Base-by-base conservation (phyloP, 35 echinoderm and acorn worm genomes). In the Apostichopus californicus region DNA sequence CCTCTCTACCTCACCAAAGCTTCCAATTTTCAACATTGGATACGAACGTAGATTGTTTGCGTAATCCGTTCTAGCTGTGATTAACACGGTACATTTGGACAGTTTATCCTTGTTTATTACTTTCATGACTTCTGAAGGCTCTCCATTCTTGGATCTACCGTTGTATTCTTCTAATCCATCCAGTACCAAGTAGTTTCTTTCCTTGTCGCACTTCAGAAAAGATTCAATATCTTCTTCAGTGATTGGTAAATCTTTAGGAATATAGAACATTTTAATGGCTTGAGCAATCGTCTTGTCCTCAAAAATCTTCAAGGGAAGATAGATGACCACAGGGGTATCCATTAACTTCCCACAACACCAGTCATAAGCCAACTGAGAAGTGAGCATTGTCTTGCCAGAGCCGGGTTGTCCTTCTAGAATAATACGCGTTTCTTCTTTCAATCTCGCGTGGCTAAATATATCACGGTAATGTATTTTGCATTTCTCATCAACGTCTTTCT, bases 81-180 rank as follows among this genome's bases (percentile, higher is more conserved):
- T 56, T 9, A 84, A 18, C 0, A 84, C 54, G n/a, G 25, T 84
- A 13, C 81, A 84, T 5, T 55, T 84, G 55, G 81, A 46, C 1
- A 57, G 57, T 84, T 84, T 84, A 5, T 55, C 25, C n/a, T 83
- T 83, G 9, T 2, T 54, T 52, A 83, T 83, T 83, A 83, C 55
- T 18, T 83, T 52, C 14, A 13, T 83, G 28, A 83, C 80, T n/a
- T 73, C 71, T 73, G 71, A 73, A 2, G 15, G 71, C 17, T 73
- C 71, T 18, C 71, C 15, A 73, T 17, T 18, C 5, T 20, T 73
- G 15, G 71, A 3, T 6, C 20, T n/a, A 6, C 15, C 15, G n/a
- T n/a, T 73, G 80, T 83, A 83, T 52, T 83, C 80, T 83, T 83
- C 80, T 13, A 55, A 55, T 55, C 80, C 80, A 83, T 83, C 80